phyloP scores from a whole-genome alignment of 2,113 vertebrate genomes.

The Callaeas wilsoni region DNA sequence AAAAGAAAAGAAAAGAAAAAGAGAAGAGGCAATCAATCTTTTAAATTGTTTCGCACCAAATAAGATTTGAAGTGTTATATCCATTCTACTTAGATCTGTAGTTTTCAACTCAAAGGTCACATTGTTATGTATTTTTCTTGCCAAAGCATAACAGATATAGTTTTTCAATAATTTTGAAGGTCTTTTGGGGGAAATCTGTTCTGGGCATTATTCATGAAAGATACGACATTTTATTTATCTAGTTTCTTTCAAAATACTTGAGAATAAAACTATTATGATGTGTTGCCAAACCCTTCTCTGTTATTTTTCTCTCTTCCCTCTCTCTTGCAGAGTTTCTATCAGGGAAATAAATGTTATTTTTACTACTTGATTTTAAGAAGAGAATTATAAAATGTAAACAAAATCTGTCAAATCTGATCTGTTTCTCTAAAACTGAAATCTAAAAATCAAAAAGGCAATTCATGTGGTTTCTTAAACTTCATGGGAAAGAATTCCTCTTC shows the following conservation, averaged over 20 bases:
- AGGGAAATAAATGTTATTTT: not conserved
- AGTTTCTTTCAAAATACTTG: conserved; percentile 24
- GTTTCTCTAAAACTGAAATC: not conserved
- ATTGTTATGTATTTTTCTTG: conserved; percentile 36
- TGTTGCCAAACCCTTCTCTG: not conserved
- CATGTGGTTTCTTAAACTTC: not conserved
- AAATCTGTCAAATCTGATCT: not conserved
- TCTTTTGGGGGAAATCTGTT: conserved; percentile 16
- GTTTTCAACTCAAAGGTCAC: conserved; percentile 25
- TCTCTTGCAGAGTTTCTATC: not conserved
- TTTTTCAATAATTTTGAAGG: conserved; percentile 50
- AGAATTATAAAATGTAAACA: not conserved
- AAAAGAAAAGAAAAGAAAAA: not conserved
- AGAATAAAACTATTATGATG: not conserved
- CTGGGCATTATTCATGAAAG: conserved; percentile 5
- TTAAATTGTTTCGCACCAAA: not conserved
- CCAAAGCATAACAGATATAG: conserved; percentile 6
- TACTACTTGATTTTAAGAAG: not conserved
- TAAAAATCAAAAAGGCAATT: not conserved
- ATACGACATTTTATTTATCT: conserved; percentile 11
- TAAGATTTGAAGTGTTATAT: not conserved
- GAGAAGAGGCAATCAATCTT: not conserved
- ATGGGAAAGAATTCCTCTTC: not conserved
- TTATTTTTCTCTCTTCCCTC: not conserved
- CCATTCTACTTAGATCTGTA: not conserved